Conservation (phyloP, 2,113 vertebrate species). For the Rutilus rutilus region DNA sequence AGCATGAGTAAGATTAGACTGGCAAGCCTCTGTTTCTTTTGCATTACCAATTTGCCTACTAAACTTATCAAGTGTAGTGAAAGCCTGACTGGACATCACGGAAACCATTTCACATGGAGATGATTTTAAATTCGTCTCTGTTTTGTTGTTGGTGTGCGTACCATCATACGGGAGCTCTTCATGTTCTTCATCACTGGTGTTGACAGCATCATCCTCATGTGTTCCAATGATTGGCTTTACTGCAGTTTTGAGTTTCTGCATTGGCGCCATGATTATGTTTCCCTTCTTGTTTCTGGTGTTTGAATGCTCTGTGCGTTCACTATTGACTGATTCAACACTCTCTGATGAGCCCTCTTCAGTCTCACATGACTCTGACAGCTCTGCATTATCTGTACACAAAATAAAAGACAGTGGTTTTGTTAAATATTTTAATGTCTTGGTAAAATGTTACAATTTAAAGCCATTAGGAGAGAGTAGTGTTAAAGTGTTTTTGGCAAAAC, state of each 20-base stretch:
- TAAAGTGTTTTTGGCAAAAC: not conserved
- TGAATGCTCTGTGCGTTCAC: not conserved
- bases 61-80: not conserved
- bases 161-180: slow-evolving; percentile 82
- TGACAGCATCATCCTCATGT: slow-evolving; percentile 62
- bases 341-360: slow-evolving; percentile 62
- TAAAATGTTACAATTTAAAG: not conserved
- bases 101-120: not conserved
- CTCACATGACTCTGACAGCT: slow-evolving; percentile 62
- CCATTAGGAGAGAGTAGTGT: not conserved
- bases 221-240: slow-evolving; percentile 8
- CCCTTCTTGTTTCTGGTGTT: slow-evolving; percentile 6
- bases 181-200: slow-evolving; percentile 80
- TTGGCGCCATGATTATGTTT: slow-evolving; percentile 43
- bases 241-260: slow-evolving; percentile 45
- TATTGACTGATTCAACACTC: slow-evolving; percentile 30
- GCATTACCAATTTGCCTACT: not conserved
- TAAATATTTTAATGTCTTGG: not conserved
- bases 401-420: not conserved
- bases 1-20: not conserved
- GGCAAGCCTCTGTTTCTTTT: not conserved
- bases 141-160: slow-evolving; percentile 57
- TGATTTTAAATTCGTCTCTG: slow-evolving; percentile 39
- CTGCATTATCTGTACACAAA: slow-evolving; percentile 60
- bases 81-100: not conserved